These are phyloP conservation scores for Drosophila santomea DNA, from an alignment of 1,140 invertebrate species.

Conservation along the genomic window DNA sequence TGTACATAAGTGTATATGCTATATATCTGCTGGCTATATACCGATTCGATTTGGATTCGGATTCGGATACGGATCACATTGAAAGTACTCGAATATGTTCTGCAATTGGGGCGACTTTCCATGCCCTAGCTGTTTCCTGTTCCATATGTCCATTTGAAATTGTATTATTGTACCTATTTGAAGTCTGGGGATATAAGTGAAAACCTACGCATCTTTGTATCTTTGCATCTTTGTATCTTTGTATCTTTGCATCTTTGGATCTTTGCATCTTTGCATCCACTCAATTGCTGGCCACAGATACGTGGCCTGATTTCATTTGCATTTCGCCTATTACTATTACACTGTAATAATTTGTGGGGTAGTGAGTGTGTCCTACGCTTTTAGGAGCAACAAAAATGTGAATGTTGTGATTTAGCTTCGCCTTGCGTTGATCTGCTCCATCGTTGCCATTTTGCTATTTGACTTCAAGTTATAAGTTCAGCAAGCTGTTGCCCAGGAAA, in stretches of 20 bases:
- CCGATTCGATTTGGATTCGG: conserved; percentile 28
- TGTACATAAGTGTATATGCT: conserved; percentile 18
- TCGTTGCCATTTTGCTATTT: conserved; percentile 34
- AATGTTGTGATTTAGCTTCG: conserved; percentile 6
- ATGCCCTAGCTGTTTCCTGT: background rate
- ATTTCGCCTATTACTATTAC: conserved; percentile 58
- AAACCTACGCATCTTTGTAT: conserved; percentile 54
- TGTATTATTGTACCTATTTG: conserved; percentile 61
- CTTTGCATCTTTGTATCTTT: too few relatives aligned
- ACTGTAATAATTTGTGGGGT: conserved; percentile 61
- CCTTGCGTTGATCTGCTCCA: conserved; percentile 13
- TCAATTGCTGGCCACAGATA: conserved; percentile 15
- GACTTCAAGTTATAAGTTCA: conserved; percentile 82
- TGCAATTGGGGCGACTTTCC: conserved; percentile 12
- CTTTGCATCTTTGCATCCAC: background rate
- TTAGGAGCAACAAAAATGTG: conserved; percentile 25
- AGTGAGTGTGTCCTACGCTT: background rate
- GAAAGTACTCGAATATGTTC: conserved; percentile 17
- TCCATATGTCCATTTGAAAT: conserved; percentile 11
- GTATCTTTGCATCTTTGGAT: too few relatives aligned
- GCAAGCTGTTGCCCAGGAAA: conserved; percentile 71
- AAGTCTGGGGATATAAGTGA: conserved; percentile 68
- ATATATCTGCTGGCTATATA: conserved; percentile 29
- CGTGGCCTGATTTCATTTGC: conserved; percentile 13
- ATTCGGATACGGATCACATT: conserved; percentile 34